These are phyloP conservation scores for Platysteira castanea DNA, from an alignment of 2,113 vertebrate genomes.

Conservation along the genomic window DNA sequence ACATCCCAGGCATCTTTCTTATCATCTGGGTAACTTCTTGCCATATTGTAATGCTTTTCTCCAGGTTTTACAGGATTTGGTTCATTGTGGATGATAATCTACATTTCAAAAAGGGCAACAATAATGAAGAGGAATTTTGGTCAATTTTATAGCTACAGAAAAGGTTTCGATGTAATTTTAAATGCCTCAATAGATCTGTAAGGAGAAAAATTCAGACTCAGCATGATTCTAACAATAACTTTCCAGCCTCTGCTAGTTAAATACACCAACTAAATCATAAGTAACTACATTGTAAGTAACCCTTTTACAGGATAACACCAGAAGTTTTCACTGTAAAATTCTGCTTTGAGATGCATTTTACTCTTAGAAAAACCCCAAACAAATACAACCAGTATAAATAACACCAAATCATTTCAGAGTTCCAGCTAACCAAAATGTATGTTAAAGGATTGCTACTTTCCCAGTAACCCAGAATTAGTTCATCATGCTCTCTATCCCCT, in stretches of 20 bases:
- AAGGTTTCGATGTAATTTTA: not conserved
- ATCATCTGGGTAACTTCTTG: conserved; percentile 75
- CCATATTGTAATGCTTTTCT: conserved; percentile 89
- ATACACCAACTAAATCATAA: not conserved
- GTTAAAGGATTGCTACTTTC: not conserved
- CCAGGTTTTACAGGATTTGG: conserved; percentile 66
- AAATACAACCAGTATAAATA: not conserved
- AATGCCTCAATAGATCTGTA: not conserved
- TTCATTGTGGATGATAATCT: conserved; percentile 94
- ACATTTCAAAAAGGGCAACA: conserved; percentile 47
- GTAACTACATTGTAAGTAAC: not conserved
- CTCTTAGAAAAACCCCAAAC: not conserved
- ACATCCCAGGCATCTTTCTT: conserved; percentile 92
- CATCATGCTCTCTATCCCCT: not conserved
- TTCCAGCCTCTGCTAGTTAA: not conserved
- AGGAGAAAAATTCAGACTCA: not conserved
- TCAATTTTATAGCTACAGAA: conserved; percentile 3
- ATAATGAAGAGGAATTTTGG: not conserved
- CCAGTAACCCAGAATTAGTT: not conserved
- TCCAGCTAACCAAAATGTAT: not conserved
- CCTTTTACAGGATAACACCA: not conserved
- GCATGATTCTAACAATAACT: not conserved
- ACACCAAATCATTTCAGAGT: not conserved
- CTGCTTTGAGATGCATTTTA: not conserved
- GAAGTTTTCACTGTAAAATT: not conserved